Conservation (phyloP, 2,797 vertebrate species). For the Rhinatrema bivittatum region DNA sequence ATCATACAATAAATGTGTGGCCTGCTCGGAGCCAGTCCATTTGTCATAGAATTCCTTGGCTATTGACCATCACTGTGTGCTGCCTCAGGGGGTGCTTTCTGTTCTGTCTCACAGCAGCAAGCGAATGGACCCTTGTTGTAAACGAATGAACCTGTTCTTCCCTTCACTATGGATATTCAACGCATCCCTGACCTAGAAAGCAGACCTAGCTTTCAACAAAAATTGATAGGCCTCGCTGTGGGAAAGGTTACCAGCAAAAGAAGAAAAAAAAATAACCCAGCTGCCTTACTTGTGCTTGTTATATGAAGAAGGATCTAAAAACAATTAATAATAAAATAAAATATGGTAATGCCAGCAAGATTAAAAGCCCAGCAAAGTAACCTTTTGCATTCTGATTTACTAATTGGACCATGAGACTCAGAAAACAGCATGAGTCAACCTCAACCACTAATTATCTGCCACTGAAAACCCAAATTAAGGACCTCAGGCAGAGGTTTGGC, state of each 20-base stretch:
- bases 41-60: conserved; percentile 28
- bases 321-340: neutral
- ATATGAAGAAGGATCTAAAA: no score
- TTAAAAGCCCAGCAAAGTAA: conserved; percentile 7
- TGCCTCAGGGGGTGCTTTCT: conserved; percentile 12
- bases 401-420: conserved; percentile 20
- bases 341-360: conserved; percentile 6
- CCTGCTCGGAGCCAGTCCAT: conserved; percentile 17
- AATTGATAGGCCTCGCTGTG: conserved; percentile 11
- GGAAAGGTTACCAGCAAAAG: conserved; percentile 17
- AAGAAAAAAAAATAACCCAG: conserved; percentile 5
- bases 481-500: neutral
- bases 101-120: conserved; percentile 17
- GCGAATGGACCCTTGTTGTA: conserved; percentile 18
- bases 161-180: conserved; percentile 1
- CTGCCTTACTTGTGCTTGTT: neutral
- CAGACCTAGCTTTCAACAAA: conserved; percentile 22
- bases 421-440: conserved; percentile 15
- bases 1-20: conserved; percentile 16
- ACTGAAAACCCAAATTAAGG: conserved; percentile 24
- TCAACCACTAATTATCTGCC: conserved; percentile 22
- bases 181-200: conserved; percentile 27
- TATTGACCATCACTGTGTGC: conserved; percentile 13
- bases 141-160: neutral
- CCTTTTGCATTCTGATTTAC: conserved; percentile 23